phyloP scores from a whole-genome alignment of 30 jellyfish, hydroid and myxozoan genomes.

The Cassiopea xamachana region DNA sequence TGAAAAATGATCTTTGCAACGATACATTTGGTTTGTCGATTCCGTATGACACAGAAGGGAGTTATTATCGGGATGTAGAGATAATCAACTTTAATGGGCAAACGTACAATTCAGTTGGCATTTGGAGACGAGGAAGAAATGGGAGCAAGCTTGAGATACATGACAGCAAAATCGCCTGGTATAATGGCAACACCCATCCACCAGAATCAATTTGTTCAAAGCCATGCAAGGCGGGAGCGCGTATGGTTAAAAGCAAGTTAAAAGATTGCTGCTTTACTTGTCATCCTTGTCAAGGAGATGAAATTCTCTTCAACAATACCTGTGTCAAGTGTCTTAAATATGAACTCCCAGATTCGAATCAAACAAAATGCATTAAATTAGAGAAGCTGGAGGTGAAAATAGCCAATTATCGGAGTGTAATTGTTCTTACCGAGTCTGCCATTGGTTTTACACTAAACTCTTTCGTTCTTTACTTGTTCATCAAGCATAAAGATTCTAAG shows the following conservation, averaged over 20 bases:
- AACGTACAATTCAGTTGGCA: slow-evolving; percentile 28
- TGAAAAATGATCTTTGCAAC: neutral
- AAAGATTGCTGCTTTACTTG: slow-evolving; percentile 69
- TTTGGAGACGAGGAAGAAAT: neutral
- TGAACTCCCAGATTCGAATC: slow-evolving; percentile 14
- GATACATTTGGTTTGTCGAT: neutral
- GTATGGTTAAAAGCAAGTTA: slow-evolving; percentile 2
- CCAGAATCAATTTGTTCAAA: slow-evolving; percentile 52
- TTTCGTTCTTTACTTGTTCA: slow-evolving; percentile 12
- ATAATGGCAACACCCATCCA: neutral
- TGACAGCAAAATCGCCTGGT: slow-evolving; percentile 12
- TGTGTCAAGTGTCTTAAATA: slow-evolving; percentile 32
- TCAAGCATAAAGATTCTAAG: slow-evolving; percentile 34
- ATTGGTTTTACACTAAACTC: slow-evolving; percentile 42
- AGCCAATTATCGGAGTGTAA: slow-evolving; percentile 12
- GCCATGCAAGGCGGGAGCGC: slow-evolving; percentile 54
- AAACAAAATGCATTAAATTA: slow-evolving; percentile 8
- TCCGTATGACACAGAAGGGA: slow-evolving; percentile 8
- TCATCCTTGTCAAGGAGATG: slow-evolving; percentile 35
- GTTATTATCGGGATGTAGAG: slow-evolving; percentile 18
- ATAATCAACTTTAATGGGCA: slow-evolving; percentile 36
- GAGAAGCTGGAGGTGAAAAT: slow-evolving; percentile 17
- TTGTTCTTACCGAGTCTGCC: slow-evolving; percentile 25
- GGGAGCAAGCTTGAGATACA: neutral
- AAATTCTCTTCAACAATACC: slow-evolving; percentile 43